Conservation (phyloP, 2,797 vertebrate genomes). For the Cephalopachus bancanus region DNA sequence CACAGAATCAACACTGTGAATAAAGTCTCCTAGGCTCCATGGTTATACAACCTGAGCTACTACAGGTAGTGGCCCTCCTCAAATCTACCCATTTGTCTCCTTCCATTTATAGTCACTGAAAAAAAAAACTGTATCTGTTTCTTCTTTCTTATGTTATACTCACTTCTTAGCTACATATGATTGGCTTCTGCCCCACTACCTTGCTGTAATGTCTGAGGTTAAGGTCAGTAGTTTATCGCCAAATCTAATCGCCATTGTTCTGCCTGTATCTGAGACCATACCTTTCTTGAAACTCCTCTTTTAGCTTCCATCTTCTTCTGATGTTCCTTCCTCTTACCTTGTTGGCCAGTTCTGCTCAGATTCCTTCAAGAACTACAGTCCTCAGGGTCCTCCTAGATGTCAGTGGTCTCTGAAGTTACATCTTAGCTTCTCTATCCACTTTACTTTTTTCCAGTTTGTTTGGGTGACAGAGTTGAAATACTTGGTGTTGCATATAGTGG, state of each 20-base stretch:
- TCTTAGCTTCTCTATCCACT: neutral
- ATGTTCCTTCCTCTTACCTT: neutral
- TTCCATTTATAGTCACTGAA: neutral
- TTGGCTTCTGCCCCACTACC: neutral
- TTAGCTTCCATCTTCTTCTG: neutral
- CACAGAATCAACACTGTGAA: neutral
- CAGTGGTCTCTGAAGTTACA: neutral
- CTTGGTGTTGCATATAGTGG: neutral
- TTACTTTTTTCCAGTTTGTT: neutral
- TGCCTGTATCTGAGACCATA: neutral
- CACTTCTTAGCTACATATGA: neutral
- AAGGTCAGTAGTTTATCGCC: neutral
- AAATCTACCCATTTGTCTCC: neutral
- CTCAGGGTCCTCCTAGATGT: neutral
- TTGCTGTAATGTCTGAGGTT: neutral
- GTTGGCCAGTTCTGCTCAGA: neutral
- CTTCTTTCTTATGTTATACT: neutral
- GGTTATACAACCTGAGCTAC: neutral
- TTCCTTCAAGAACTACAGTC: neutral
- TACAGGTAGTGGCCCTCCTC: neutral
- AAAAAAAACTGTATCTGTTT: neutral
- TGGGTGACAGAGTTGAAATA: neutral
- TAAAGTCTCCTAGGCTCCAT: neutral
- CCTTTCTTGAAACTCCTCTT: neutral
- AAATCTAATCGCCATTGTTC: neutral